Conservation (phyloP, 2,888 invertebrate species). For the Willowsia nigromaculata region DNA sequence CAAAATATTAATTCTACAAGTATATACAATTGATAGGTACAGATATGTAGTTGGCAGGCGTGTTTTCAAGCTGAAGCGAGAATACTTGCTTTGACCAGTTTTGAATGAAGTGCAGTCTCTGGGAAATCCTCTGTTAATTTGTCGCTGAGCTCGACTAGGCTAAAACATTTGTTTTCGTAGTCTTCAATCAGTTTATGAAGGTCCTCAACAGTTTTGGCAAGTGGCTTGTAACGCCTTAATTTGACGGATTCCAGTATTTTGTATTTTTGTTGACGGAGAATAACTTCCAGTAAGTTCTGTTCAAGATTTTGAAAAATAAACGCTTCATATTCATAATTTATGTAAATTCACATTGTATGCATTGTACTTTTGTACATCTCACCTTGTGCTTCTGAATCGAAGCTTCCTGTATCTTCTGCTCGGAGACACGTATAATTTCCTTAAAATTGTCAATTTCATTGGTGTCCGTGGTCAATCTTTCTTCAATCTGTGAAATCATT, state of each 20-base stretch:
- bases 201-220: conserved; percentile 81
- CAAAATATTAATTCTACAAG: not conserved
- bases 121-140: conserved; percentile 74
- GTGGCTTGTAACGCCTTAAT: conserved; percentile 80
- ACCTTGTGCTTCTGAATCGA: conserved; percentile 81
- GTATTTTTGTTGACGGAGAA: conserved; percentile 87
- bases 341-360: too few relatives aligned
- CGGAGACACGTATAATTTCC: conserved; percentile 79
- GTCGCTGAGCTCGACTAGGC: conserved; percentile 76
- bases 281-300: conserved; percentile 84
- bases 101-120: conserved; percentile 73
- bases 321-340: too few relatives aligned
- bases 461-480: conserved; percentile 79
- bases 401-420: conserved; percentile 80
- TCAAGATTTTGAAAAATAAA: too few relatives aligned
- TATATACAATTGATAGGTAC: not conserved
- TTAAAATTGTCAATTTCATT: conserved; percentile 80
- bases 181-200: conserved; percentile 84
- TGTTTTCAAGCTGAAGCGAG: conserved; percentile 58
- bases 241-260: conserved; percentile 83
- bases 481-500: conserved; percentile 79
- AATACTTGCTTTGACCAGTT: conserved; percentile 77
- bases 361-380: too few relatives aligned
- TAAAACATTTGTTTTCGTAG: conserved; percentile 74
- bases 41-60: too few relatives aligned